Percentiles rank a stretch among this genome's conserved stretches.
phyloP scores from a whole-genome alignment of 2,797 vertebrate species.

The Arctocebus calabarensis region DNA sequence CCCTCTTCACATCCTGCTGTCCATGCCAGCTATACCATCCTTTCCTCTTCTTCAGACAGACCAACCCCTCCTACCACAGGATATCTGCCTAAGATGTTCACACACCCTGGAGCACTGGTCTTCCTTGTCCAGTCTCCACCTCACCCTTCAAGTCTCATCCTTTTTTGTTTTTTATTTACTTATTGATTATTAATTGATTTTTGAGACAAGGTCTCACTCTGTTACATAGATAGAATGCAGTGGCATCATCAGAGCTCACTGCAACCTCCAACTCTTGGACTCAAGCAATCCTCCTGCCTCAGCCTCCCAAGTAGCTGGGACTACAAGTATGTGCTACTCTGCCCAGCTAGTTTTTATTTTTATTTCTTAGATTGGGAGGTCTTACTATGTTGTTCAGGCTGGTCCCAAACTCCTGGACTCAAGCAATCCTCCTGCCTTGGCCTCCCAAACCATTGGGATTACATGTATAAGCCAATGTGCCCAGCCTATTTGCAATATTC shows the following conservation, averaged over 20 bases:
- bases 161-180: not conserved
- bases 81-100: not conserved
- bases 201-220: not conserved
- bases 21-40: rapidly evolving
- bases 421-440: not conserved
- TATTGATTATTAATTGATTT: not conserved
- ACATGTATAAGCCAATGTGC: not conserved
- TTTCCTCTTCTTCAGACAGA: no score
- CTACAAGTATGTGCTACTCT: not conserved
- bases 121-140: not conserved
- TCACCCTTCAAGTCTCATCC: not conserved
- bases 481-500: not conserved
- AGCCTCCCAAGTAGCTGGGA: not conserved
- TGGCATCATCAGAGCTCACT: not conserved
- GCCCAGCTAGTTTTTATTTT: not conserved
- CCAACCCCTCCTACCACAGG: not conserved
- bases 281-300: not conserved
- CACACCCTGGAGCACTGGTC: no score
- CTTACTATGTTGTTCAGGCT: not conserved
- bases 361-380: not conserved
- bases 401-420: not conserved
- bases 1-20: not conserved
- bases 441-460: not conserved
- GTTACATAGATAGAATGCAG: not conserved
- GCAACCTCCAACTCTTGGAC: not conserved